phyloP scores from a whole-genome alignment of 1,140 invertebrate genomes.

The Drosophila kepulauana region DNA sequence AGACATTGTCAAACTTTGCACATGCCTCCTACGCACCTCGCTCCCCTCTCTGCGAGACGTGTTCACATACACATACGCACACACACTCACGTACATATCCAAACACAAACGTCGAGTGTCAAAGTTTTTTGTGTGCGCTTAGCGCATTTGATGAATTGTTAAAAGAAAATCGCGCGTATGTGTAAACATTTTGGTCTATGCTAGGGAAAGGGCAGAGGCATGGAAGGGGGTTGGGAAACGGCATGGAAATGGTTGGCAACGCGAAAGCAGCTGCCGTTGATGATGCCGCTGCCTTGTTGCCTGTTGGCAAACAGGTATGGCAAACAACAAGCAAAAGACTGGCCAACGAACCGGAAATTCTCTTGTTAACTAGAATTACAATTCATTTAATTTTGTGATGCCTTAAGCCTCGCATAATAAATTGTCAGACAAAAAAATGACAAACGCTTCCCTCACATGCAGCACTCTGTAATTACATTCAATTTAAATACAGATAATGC shows the following conservation, averaged over 20 bases:
- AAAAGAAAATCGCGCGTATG: constrained; percentile 82
- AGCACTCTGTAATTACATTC: not conserved
- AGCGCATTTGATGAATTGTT: constrained; percentile 82
- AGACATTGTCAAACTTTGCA: constrained; percentile 60
- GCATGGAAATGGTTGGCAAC: not conserved
- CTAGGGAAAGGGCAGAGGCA: constrained; percentile 42
- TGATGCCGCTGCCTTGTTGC: constrained; percentile 23
- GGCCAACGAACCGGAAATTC: constrained; percentile 43
- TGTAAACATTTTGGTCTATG: constrained; percentile 78
- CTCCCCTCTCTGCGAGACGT: not conserved
- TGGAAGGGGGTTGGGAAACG: not conserved
- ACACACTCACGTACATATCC: constrained; percentile 5
- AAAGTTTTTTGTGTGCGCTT: constrained; percentile 78
- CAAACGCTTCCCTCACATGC: not conserved
- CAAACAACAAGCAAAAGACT: constrained; percentile 15
- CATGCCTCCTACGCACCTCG: constrained; percentile 17
- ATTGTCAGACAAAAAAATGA: not conserved
- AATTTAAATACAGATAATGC: constrained; percentile 7
- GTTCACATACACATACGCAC: constrained; percentile 29
- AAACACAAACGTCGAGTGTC: constrained; percentile 73
- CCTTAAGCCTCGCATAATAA: constrained; percentile 22
- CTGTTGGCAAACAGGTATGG: constrained; percentile 44
- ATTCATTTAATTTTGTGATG: constrained; percentile 46
- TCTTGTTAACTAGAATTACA: constrained; percentile 51
- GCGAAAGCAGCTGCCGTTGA: constrained; percentile 35